phyloP scores from a whole-genome alignment of 2,113 vertebrate species.

The Epinephelus cyanopodus region DNA sequence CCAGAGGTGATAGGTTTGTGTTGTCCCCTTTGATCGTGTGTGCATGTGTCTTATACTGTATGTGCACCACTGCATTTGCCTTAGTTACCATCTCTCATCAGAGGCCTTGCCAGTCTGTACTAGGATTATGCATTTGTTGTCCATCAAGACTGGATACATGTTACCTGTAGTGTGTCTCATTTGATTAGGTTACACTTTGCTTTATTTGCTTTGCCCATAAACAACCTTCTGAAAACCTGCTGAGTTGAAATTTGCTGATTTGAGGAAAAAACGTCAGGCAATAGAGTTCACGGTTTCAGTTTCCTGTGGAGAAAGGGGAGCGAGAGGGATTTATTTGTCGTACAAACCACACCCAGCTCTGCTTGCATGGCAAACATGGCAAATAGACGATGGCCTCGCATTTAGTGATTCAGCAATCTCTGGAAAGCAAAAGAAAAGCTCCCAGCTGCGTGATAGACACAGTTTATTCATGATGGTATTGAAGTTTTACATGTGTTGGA shows the following conservation, averaged over 20 bases:
- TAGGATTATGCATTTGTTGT: constrained; percentile 38
- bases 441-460: not conserved
- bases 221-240: not conserved
- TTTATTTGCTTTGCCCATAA: constrained; percentile 17
- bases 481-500: constrained; percentile 17
- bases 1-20: constrained; percentile 1
- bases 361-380: constrained; percentile 25
- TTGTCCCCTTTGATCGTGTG: constrained; percentile 17
- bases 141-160: constrained; percentile 18
- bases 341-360: constrained; percentile 35
- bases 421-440: constrained; percentile 29
- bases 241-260: not conserved
- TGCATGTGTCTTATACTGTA: constrained; percentile 46
- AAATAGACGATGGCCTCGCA: constrained; percentile 35
- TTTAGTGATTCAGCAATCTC: constrained; percentile 37
- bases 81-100: constrained; percentile 65
- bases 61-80: constrained; percentile 67
- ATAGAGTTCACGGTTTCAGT: not conserved
- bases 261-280: not conserved
- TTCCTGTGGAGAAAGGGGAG: constrained; percentile 9
- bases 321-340: constrained; percentile 6
- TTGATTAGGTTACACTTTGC: constrained; percentile 3
- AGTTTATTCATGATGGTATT: not conserved
- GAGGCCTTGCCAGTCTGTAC: constrained; percentile 72
- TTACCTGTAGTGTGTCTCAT: constrained; percentile 11